Conservation (phyloP, 2,113 vertebrate species). For the Balaenoptera acutorostrata region DNA sequence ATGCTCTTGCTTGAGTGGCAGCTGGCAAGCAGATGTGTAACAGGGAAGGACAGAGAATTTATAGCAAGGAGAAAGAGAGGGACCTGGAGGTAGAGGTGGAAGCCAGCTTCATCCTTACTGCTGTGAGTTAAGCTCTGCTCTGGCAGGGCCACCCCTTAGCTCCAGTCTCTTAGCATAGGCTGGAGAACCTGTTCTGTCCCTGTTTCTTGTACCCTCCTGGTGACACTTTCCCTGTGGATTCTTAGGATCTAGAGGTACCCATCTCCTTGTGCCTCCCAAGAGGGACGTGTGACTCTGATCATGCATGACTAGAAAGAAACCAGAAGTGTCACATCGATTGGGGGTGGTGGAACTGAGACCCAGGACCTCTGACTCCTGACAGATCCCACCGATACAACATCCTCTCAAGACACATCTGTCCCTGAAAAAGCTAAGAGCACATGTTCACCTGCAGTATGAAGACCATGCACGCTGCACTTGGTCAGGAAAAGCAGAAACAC, state of each 20-base stretch:
- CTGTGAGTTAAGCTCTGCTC: background rate
- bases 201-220: background rate
- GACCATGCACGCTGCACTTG: no score
- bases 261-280: background rate
- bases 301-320: background rate
- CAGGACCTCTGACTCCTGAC: background rate
- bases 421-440: background rate
- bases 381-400: background rate
- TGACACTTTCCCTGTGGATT: background rate
- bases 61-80: background rate
- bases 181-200: background rate
- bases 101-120: background rate
- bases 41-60: background rate
- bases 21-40: background rate
- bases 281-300: background rate
- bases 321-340: background rate
- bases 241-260: background rate
- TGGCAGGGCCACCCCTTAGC: background rate
- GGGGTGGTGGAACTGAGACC: background rate
- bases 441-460: background rate
- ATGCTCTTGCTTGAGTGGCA: background rate
- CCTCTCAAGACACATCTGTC: background rate
- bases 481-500: background rate
- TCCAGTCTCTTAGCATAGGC: background rate
- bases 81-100: background rate